Evolutionary conservation across 2,113 vertebrate species (phyloP).

Genomic region (Coturnix japonica): DNA sequence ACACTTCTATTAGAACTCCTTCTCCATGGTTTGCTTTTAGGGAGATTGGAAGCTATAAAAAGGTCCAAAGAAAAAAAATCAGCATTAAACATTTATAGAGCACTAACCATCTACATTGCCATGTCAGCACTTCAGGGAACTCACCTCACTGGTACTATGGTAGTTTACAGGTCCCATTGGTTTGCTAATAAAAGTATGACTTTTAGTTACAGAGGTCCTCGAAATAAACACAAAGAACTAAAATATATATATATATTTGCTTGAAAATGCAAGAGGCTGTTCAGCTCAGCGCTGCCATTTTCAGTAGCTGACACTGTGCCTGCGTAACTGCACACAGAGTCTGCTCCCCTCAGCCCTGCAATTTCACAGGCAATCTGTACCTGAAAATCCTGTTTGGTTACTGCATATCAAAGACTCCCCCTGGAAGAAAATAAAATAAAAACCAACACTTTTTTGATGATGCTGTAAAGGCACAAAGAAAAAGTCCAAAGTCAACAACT

Average conservation of each 20-base stretch:
- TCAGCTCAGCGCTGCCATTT: not conserved
- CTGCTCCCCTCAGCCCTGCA: not conserved
- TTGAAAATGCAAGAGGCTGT: not conserved
- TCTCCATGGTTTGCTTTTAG: not conserved
- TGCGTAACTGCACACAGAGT: not conserved
- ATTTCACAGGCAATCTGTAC: not conserved
- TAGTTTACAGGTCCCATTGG: too few species aligned
- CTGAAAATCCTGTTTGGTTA: slow-evolving; percentile 50
- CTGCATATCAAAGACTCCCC: slow-evolving; percentile 15
- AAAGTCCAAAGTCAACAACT: not conserved
- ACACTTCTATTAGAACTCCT: slow-evolving; percentile 15
- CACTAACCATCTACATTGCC: slow-evolving; percentile 32
- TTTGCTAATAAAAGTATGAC: not conserved
- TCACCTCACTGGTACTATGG: not conserved
- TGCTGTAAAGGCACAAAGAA: not conserved
- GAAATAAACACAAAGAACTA: not conserved
- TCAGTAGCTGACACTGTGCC: not conserved
- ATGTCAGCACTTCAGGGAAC: slow-evolving; percentile 11
- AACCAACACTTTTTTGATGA: not conserved
- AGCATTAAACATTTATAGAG: slow-evolving; percentile 17
- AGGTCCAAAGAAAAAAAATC: slow-evolving; percentile 38
- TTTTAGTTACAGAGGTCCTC: not conserved
- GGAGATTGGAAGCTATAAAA: slow-evolving; percentile 13
- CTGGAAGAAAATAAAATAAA: not conserved
- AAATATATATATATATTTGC: not conserved